phyloP scores from a whole-genome alignment of 2,113 vertebrate species.

The Ptyas mucosa region DNA sequence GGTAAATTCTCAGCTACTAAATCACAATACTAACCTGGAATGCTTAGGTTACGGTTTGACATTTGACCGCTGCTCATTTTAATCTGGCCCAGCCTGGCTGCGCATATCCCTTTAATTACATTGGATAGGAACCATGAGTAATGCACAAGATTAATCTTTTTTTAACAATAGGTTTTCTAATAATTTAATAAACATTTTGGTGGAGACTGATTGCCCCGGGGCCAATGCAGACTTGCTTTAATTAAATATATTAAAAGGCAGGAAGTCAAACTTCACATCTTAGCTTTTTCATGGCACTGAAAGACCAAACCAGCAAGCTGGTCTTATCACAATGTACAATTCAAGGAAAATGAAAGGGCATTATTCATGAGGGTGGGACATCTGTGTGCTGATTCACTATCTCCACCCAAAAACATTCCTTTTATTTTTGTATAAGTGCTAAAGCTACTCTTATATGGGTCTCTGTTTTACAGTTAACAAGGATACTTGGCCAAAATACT shows the following conservation, averaged over 20 bases:
- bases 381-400: constrained; percentile 56
- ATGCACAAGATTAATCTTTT: neutral
- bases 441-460: constrained; percentile 34
- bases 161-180: constrained; percentile 6
- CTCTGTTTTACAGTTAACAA: constrained; percentile 56
- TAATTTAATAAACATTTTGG: constrained; percentile 29
- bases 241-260: constrained; percentile 56
- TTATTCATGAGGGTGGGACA: constrained; percentile 66
- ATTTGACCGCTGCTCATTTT: neutral
- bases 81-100: neutral
- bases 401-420: constrained; percentile 57
- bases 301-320: constrained; percentile 57
- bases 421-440: constrained; percentile 56
- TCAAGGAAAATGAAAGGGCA: constrained; percentile 61
- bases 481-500: constrained; percentile 42
- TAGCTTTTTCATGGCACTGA: constrained; percentile 35
- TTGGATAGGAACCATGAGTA: neutral
- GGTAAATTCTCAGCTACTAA: neutral
- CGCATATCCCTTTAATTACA: neutral
- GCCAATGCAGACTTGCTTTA: constrained; percentile 41
- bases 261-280: constrained; percentile 59
- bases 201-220: constrained; percentile 40
- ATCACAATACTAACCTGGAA: neutral
- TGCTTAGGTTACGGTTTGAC: neutral
- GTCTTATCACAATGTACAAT: constrained; percentile 60